A percentile compares a stretch with the other conserved stretches of the same genome.
Evolutionary conservation across 2,797 vertebrate species (phyloP).

Genomic region (Anabas testudineus): DNA sequence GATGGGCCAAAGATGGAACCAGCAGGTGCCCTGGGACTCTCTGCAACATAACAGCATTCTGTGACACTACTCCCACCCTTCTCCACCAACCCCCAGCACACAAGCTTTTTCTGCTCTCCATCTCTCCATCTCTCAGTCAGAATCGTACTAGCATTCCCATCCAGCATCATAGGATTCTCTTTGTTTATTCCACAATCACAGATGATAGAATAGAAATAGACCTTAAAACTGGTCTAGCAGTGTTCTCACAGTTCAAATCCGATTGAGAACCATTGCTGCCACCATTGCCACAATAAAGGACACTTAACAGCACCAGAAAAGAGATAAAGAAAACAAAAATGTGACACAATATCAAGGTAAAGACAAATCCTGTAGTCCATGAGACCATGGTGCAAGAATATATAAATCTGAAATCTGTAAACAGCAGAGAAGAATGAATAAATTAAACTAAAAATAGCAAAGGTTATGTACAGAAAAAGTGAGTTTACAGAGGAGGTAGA

Average conservation of each 20-base stretch:
- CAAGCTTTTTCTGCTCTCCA: constrained; percentile 14
- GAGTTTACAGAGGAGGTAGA: too few species aligned
- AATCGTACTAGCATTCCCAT: constrained; percentile 17
- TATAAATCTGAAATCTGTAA: too few species aligned
- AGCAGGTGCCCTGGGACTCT: constrained; percentile 45
- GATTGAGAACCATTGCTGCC: too few species aligned
- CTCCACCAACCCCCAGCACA: constrained; percentile 17
- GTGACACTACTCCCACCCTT: constrained; percentile 18
- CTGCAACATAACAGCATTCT: constrained; percentile 64
- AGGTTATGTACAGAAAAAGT: too few species aligned
- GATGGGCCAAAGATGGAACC: constrained; percentile 55
- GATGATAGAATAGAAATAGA: constrained; percentile 11
- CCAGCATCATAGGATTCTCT: constrained; percentile 11
- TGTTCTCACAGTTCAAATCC: background rate
- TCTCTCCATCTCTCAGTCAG: constrained; percentile 5
- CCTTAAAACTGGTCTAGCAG: background rate
- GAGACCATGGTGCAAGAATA: too few species aligned
- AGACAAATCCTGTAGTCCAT: too few species aligned
- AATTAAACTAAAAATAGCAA: too few species aligned
- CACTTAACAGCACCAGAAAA: too few species aligned
- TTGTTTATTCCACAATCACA: constrained; percentile 32
- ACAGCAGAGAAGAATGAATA: too few species aligned
- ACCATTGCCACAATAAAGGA: too few species aligned
- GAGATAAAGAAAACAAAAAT: too few species aligned
- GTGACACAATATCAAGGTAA: too few species aligned